These are phyloP conservation scores for Thalpophila matura DNA, from an alignment of 2,888 invertebrate species.

Conservation along the genomic window DNA sequence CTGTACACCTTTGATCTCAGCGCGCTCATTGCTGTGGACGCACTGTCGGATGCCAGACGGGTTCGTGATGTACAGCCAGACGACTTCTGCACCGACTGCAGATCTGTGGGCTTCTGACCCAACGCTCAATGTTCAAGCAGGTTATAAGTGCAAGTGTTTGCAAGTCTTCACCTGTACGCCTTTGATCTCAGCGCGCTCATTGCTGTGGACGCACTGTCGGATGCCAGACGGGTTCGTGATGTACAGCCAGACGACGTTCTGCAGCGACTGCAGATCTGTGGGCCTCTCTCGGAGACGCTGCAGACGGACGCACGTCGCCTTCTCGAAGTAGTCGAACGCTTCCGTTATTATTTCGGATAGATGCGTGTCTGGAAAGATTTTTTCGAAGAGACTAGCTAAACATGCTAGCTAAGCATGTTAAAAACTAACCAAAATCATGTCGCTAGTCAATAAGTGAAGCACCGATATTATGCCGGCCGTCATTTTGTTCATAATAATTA, in stretches of 20 bases:
- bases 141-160: not conserved
- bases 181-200: conserved; percentile 75
- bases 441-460: too few species aligned
- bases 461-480: too few species aligned
- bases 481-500: too few species aligned
- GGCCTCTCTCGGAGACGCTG: conserved; percentile 82
- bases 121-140: too few species aligned
- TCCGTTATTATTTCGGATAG: conserved; percentile 75
- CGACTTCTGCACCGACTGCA: conserved; percentile 74
- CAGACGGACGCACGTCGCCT: conserved; percentile 81
- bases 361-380: conserved; percentile 69
- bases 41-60: conserved; percentile 83
- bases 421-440: too few species aligned
- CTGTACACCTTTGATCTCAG: conserved; percentile 80
- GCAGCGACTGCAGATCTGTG: conserved; percentile 75
- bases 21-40: conserved; percentile 84
- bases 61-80: conserved; percentile 85
- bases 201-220: conserved; percentile 85
- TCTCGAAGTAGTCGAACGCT: conserved; percentile 85
- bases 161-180: conserved; percentile 79
- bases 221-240: conserved; percentile 84
- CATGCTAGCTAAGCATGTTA: too few species aligned
- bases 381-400: too few species aligned
- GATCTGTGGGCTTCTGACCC: conserved; percentile 79
- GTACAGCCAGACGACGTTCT: conserved; percentile 81